Conservation (phyloP, 53 echinoderm and acorn worm species). For the Paelopatides confundens region DNA sequence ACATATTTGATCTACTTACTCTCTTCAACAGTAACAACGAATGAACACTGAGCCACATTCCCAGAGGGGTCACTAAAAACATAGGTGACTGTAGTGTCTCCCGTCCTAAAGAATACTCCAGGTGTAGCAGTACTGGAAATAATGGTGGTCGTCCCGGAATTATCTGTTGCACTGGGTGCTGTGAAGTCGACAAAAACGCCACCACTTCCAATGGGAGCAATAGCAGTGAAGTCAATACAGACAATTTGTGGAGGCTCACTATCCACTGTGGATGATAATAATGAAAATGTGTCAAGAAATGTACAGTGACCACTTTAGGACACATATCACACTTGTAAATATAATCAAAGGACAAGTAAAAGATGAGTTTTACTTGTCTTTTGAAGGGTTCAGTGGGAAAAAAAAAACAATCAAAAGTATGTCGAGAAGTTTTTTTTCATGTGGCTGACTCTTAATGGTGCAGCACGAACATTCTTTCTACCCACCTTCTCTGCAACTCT, state of each 20-base stretch:
- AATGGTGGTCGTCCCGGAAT: neutral
- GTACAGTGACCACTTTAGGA: too few relatives aligned
- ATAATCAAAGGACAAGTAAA: too few relatives aligned
- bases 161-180: constrained; percentile 17
- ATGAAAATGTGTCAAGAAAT: too few relatives aligned
- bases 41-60: constrained; percentile 49
- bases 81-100: constrained; percentile 52
- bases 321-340: too few relatives aligned
- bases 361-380: too few relatives aligned
- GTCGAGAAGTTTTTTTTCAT: too few relatives aligned
- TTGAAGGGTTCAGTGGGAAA: too few relatives aligned
- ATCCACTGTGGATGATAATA: neutral
- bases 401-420: too few relatives aligned
- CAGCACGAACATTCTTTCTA: too few relatives aligned
- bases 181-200: constrained; percentile 19
- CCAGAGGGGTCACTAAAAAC: constrained; percentile 29
- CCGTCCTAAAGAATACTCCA: constrained; percentile 32
- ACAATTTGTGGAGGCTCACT: neutral
- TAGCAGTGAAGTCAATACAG: constrained; percentile 16
- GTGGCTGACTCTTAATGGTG: too few relatives aligned
- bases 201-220: neutral
- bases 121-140: constrained; percentile 5
- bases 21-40: constrained; percentile 33
- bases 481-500: too few relatives aligned
- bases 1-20: constrained; percentile 36